Conservation (phyloP, 2,888 invertebrate species). For the Athalia rosae region DNA sequence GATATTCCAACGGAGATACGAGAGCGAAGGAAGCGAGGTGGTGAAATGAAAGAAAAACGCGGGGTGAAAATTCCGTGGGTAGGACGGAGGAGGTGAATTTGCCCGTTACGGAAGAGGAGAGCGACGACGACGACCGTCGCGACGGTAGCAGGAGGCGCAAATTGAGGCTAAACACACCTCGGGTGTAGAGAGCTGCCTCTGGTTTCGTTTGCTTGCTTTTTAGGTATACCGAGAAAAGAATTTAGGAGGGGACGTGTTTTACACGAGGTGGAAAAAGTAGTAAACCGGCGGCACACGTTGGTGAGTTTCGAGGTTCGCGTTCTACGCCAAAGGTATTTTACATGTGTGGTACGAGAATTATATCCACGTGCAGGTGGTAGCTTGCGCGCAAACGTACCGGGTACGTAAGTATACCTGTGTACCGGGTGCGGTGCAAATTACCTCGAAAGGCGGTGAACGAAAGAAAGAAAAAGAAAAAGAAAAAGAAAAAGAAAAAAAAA, state of each 20-base stretch:
- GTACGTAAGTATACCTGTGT: not conserved
- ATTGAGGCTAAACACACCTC: constrained; percentile 28
- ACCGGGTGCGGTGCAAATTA: constrained; percentile 19
- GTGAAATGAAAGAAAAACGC: not conserved
- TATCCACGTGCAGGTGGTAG: too few relatives aligned
- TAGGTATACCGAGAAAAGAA: constrained; percentile 1
- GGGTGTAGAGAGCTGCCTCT: too few relatives aligned
- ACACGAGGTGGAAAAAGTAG: too few relatives aligned
- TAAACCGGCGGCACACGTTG: too few relatives aligned
- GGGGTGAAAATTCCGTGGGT: not conserved
- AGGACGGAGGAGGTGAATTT: not conserved
- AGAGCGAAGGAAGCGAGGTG: not conserved
- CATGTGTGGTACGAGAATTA: too few relatives aligned
- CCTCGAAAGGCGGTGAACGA: constrained; percentile 27
- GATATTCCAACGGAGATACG: too few relatives aligned
- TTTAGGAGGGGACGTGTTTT: not conserved
- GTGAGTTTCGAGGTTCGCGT: constrained; percentile 24
- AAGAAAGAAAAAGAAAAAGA: too few relatives aligned
- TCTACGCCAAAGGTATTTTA: too few relatives aligned
- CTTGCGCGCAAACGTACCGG: too few relatives aligned
- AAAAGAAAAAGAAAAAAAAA: too few relatives aligned
- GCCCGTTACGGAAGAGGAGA: not conserved
- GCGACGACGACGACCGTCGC: not conserved
- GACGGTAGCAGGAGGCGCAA: not conserved
- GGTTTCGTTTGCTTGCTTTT: too few relatives aligned